phyloP scores from a whole-genome alignment of 1,140 invertebrate genomes.

The Thrips palmi region DNA sequence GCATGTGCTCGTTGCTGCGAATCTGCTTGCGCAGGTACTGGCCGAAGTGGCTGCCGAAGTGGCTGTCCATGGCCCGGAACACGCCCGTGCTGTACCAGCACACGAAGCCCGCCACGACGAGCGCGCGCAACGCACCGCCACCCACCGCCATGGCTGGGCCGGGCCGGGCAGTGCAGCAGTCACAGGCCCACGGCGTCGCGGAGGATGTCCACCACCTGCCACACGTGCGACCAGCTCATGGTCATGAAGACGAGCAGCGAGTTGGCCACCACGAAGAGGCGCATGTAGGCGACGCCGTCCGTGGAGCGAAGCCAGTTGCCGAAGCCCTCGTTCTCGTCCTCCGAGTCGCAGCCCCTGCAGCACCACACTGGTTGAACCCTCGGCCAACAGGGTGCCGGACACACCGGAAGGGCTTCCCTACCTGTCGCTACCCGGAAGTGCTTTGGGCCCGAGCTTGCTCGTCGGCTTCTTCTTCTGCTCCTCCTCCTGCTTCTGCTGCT shows the following conservation, averaged over 20 bases:
- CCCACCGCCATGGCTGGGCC: constrained; percentile 10
- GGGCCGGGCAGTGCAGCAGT: neutral
- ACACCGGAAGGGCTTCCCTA: too few species aligned
- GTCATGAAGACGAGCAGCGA: constrained; percentile 31
- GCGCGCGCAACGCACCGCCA: constrained; percentile 3
- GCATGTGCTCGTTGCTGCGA: too few species aligned
- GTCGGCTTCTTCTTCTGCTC: too few species aligned
- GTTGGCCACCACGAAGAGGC: constrained; percentile 35
- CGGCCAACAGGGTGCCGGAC: too few species aligned
- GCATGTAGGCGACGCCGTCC: constrained; percentile 34
- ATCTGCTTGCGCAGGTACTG: too few species aligned
- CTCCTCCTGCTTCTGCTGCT: too few species aligned
- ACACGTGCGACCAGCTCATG: constrained; percentile 33
- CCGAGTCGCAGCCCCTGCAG: too few species aligned
- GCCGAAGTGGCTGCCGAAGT: constrained; percentile 12
- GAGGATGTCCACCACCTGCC: constrained; percentile 21
- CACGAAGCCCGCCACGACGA: constrained; percentile 9
- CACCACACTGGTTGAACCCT: too few species aligned
- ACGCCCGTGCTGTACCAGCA: constrained; percentile 10
- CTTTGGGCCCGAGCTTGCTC: too few species aligned
- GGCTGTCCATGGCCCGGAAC: constrained; percentile 9
- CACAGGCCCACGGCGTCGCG: constrained; percentile 22
- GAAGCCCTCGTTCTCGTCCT: constrained; percentile 26
- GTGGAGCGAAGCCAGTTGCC: constrained; percentile 32
- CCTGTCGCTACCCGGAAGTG: too few species aligned